Base-by-base conservation (phyloP, 2,888 invertebrate species). In the Timema cristinae region DNA sequence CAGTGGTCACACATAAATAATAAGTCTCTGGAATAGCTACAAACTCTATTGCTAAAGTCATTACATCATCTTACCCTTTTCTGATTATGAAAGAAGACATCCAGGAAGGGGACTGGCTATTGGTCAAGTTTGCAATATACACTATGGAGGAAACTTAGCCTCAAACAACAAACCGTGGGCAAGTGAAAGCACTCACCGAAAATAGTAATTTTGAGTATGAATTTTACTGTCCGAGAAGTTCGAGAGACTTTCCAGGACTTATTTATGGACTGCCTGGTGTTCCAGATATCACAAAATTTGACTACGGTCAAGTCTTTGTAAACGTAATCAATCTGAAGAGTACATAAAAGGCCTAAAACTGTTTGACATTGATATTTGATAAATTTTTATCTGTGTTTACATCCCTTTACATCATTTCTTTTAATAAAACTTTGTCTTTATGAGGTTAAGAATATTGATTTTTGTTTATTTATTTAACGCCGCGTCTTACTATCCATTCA, bases 21-120 rank as follows among this genome's bases (percentile, higher is more conserved):
- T 10, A 63, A 11, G 7, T 32, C 7, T 63, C 11, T 63, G 63
- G 48, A 16, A 47, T 32, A 63, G 47, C 32, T 48, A 48, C 47
- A 32, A 32, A 32, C 32, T 32, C 32, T 32, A 32, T 32, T 13
- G 32, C 63, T 48, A 2, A 63, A 32, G 63, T 32, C 47, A 63
- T 13, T 15, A 13, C 63, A 63, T n/a, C 63, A 63, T 63, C 63
- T 11, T 63, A 63, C 63, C 63, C 63, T 63, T 63, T 63, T 63
- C 47, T 9, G 32, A 32, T 63, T 9, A 63, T 4, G 13, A 13
- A 63, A 63, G 47, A 63, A 63, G 16, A 63, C 63, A 47, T 47
- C 16, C 32, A 63, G 13, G 61, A 61, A 63, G 32, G 63, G 63
- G 63, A 63, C 63, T 63, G 47, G 63, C 63, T 63, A 11, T 32